A percentile compares a stretch with the other conserved stretches of the same genome.
phyloP scores from a whole-genome alignment of 2,797 vertebrate genomes.

The Lophotriccus pileatus region DNA sequence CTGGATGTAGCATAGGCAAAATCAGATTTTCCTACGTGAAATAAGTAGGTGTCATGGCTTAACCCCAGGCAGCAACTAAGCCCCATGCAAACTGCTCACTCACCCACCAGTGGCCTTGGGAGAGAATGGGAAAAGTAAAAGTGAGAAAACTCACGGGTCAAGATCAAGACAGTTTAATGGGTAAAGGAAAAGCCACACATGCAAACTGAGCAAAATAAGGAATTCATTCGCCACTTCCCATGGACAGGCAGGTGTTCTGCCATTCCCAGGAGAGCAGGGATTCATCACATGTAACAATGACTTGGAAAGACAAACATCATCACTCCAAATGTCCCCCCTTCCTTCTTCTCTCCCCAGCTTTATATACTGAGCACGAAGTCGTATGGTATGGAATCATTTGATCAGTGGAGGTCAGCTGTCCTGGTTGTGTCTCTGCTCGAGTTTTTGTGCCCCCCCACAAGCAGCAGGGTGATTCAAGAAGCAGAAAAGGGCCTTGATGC shows the following conservation, averaged over 20 bases:
- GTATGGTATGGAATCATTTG: background rate
- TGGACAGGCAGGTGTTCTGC: background rate
- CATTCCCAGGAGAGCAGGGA: background rate
- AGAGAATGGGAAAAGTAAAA: background rate
- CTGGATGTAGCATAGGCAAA: background rate
- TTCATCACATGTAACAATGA: accelerated
- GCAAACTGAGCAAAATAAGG: background rate
- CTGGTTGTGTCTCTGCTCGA: background rate
- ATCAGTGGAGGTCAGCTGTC: background rate
- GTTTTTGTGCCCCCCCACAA: too few species aligned
- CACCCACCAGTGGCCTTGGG: background rate
- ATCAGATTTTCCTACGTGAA: background rate
- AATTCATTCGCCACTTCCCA: accelerated
- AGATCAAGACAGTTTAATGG: background rate
- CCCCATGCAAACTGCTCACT: background rate
- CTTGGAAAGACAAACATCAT: background rate
- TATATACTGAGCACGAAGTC: background rate
- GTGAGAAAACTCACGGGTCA: background rate
- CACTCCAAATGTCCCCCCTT: background rate
- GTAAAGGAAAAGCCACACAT: background rate
- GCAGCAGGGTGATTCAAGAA: background rate
- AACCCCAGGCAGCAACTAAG: background rate
- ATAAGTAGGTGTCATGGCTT: background rate
- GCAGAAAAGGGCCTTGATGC: background rate
- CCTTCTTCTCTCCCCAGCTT: background rate